Conservation (phyloP, 2,888 invertebrate genomes). For the Danaus chrysippus region DNA sequence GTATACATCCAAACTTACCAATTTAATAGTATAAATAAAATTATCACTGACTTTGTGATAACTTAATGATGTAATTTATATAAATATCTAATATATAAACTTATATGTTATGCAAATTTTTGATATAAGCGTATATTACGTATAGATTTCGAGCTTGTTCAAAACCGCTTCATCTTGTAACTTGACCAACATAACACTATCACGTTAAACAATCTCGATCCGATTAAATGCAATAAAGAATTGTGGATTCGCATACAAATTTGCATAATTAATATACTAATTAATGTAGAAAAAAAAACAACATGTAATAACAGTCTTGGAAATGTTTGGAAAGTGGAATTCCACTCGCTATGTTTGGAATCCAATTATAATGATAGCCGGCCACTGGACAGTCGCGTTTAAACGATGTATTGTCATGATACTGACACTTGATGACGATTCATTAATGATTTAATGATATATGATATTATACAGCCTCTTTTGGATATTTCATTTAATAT, state of each 20-base stretch:
- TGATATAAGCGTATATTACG: not conserved
- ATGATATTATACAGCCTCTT: too few relatives aligned
- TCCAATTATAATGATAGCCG: constrained; percentile 20
- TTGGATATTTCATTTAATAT: too few relatives aligned
- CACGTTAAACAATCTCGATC: constrained; percentile 54
- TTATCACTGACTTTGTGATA: too few relatives aligned
- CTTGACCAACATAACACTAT: constrained; percentile 25
- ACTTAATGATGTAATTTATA: too few relatives aligned
- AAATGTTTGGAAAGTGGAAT: constrained; percentile 52
- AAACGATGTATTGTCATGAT: constrained; percentile 21
- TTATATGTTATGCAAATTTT: too few relatives aligned
- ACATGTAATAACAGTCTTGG: constrained; percentile 57
- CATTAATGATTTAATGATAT: constrained; percentile 7
- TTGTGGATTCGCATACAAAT: constrained; percentile 71
- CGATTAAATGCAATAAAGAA: constrained; percentile 67
- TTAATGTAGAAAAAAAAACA: constrained; percentile 58
- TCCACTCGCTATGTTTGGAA: constrained; percentile 25
- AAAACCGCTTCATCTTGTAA: constrained; percentile 33
- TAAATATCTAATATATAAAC: too few relatives aligned
- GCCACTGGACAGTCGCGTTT: constrained; percentile 6
- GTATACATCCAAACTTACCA: not conserved
- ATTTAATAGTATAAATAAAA: too few relatives aligned
- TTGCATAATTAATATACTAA: constrained; percentile 75
- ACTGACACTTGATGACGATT: constrained; percentile 12
- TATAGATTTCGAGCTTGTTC: not conserved